Conservation (phyloP, 2,888 invertebrate genomes). For the Lobophora halterata region DNA sequence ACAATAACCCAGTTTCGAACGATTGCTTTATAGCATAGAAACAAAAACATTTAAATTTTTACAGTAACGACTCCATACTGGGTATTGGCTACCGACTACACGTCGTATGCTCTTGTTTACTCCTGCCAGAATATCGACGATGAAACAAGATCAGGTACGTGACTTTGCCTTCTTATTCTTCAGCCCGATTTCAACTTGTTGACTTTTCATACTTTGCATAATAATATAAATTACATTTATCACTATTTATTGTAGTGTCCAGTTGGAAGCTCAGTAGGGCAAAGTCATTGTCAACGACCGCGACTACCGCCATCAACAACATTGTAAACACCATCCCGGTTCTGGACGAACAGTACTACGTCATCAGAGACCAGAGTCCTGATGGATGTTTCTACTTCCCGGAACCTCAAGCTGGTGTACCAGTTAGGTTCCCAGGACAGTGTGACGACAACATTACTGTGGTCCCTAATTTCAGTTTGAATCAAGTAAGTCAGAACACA, state of each 20-base stretch:
- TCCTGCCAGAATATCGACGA: slow-evolving; percentile 68
- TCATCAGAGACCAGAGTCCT: slow-evolving; percentile 36
- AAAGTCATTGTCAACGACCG: slow-evolving; percentile 32
- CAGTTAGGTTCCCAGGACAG: slow-evolving; percentile 48
- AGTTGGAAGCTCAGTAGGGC: slow-evolving; percentile 56
- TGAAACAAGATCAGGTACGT: slow-evolving; percentile 44
- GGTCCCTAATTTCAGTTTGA: slow-evolving; percentile 34
- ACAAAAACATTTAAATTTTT: slow-evolving; percentile 30
- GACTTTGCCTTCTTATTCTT: neutral
- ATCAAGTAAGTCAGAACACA: slow-evolving; percentile 13
- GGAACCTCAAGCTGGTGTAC: slow-evolving; percentile 37
- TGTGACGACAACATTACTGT: slow-evolving; percentile 40
- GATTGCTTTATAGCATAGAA: neutral
- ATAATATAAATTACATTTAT: neutral
- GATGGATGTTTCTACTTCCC: slow-evolving; percentile 55
- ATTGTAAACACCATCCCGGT: slow-evolving; percentile 39
- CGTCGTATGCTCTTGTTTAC: slow-evolving; percentile 81
- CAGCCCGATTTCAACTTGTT: neutral
- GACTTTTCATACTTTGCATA: neutral
- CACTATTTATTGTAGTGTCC: slow-evolving; percentile 28
- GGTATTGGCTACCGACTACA: slow-evolving; percentile 84
- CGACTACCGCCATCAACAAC: slow-evolving; percentile 35
- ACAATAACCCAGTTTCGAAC: neutral
- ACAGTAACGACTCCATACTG: slow-evolving; percentile 71
- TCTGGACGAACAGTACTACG: slow-evolving; percentile 43